phyloP scores from a whole-genome alignment of 1,140 invertebrate genomes.

The Drosophila pandora region DNA sequence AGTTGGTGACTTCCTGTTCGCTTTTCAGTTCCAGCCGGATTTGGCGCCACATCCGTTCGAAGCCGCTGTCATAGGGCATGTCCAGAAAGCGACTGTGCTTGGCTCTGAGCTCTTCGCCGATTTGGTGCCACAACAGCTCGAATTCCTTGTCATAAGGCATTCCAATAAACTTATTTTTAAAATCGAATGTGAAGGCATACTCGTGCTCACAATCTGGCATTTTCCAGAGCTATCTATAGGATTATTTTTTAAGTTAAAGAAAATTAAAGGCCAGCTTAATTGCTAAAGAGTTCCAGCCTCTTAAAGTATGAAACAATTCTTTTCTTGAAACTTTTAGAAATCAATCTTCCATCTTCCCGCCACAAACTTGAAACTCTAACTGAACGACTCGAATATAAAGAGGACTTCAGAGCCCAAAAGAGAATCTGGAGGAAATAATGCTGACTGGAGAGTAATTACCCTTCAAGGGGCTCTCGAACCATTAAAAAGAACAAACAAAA shows the following conservation, averaged over 20 bases:
- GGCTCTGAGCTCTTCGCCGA: not conserved
- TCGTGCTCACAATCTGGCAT: not conserved
- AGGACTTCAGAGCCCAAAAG: not conserved
- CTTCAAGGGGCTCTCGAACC: not conserved
- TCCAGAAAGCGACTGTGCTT: conserved; percentile 2
- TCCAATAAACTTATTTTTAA: not conserved
- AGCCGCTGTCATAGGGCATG: conserved; percentile 23
- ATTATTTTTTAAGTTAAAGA: too few species aligned
- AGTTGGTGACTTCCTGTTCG: not conserved
- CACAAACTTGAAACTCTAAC: not conserved
- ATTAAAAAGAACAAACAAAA: not conserved
- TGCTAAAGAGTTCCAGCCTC: too few species aligned
- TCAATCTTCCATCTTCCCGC: not conserved
- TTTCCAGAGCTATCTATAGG: not conserved
- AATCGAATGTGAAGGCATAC: conserved; percentile 11
- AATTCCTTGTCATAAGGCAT: conserved; percentile 4
- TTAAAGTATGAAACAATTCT: too few species aligned
- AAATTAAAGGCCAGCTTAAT: too few species aligned
- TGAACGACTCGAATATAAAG: not conserved
- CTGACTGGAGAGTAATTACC: not conserved
- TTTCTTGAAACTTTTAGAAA: not conserved
- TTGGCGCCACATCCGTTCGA: conserved; percentile 47
- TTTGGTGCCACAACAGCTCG: conserved; percentile 5
- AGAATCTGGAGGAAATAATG: not conserved
- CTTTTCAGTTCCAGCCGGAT: conserved; percentile 13